phyloP scores from a whole-genome alignment of 2,797 vertebrate species.

The Ateles fusciceps region DNA sequence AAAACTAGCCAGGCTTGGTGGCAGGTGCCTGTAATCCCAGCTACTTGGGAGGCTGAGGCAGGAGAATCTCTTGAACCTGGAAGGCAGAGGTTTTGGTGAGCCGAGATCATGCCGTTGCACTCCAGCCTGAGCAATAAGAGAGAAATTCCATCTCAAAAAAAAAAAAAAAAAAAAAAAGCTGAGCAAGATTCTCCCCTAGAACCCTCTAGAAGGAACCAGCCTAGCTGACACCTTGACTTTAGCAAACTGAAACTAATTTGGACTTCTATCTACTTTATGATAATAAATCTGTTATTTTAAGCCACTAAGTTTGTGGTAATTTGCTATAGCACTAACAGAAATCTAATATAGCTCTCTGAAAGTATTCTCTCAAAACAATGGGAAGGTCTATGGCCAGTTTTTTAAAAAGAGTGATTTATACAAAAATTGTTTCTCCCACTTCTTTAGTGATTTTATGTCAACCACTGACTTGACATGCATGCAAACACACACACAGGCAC shows the following conservation, averaged over 20 bases:
- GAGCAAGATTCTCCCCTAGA: rapidly evolving
- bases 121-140: not conserved
- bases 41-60: not conserved
- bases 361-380: not conserved
- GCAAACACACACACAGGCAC: too few relatives aligned
- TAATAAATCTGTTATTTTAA: not conserved
- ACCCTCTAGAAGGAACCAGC: not conserved
- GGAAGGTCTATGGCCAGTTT: not conserved
- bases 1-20: not conserved
- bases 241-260: not conserved
- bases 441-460: not conserved
- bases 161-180: not conserved
- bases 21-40: not conserved
- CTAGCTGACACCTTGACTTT: not conserved
- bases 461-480: not conserved
- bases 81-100: not conserved
- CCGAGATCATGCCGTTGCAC: not conserved
- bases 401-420: not conserved
- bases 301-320: not conserved
- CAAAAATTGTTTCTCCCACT: not conserved
- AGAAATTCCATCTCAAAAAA: not conserved
- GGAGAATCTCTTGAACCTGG: not conserved
- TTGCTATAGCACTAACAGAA: not conserved
- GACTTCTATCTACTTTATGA: not conserved
- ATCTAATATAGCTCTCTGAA: not conserved